Evolutionary conservation across 2,888 invertebrate species (phyloP), one percentile per base, ranked within the genome.

Genomic region (Drosophila parthenogenetica): DNA sequence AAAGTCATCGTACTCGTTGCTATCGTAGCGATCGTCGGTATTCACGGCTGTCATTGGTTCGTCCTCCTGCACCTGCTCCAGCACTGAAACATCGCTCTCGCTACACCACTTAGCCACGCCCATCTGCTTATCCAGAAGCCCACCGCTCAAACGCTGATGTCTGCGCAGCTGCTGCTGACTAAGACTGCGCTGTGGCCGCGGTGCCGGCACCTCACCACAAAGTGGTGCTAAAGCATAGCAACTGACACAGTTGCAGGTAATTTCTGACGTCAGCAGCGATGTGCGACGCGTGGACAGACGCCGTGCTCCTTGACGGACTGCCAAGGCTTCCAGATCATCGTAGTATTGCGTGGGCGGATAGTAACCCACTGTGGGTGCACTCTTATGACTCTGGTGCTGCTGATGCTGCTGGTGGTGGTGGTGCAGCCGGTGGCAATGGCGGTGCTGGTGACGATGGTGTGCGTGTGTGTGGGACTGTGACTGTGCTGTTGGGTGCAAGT

Each of bases 21-120:
- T 78, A 72, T 82, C 84, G 40, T 77, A 79, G 29, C 74, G 72
- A 35, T 76, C 73, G 60, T 70, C 78, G 7, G 60, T 69, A 11
- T 69, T 62, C 49, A 49, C 7, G 49, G 37, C 48, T 2, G 16
- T 48, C 49, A 11, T 66, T 25, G 61, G 65, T 45, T 68, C 78
- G 40, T 81, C 76, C 61, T 79, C 77, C 43, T 72, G 79, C 70
- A 76, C 86, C 69, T 77, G 84, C 49, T 85, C 85, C 67, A 86
- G 89, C 81, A 86, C 85, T 40, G 85, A 86, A 16, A 92, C 83
- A 69, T 92, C 92, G 76, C 91, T 92, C 83, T 92, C 92, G 77
- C 92, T 92, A 65, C 90, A 91, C 91, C 92, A 92, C 73, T 91
- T 92, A 66, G 87, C 79, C 72, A 90, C 78, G 53, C 81, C 81